A percentile compares a stretch with the other conserved stretches of the same genome.
phyloP scores from a whole-genome alignment of 2,797 vertebrate genomes.

The Myotis planiceps region DNA sequence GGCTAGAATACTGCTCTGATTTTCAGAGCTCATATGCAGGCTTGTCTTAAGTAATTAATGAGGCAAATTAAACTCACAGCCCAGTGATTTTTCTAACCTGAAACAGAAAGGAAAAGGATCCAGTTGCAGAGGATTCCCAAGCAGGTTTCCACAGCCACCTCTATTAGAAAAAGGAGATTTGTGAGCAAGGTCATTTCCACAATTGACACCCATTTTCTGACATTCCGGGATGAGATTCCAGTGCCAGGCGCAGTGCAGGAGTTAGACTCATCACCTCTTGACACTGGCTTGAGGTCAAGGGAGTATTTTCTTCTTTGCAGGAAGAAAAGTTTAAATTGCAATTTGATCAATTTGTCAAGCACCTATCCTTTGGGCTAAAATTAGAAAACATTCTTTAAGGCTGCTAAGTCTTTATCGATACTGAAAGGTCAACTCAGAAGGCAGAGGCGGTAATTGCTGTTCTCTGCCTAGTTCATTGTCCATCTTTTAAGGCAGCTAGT shows the following conservation, averaged over 20 bases:
- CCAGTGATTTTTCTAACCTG: background rate
- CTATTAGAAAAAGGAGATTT: background rate
- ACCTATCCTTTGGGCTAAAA: conserved; percentile 74
- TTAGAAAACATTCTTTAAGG: conserved; percentile 82
- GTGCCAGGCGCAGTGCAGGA: background rate
- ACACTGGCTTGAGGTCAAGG: background rate
- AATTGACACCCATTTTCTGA: background rate
- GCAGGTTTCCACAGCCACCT: background rate
- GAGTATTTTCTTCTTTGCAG: conserved; percentile 49
- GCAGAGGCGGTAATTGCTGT: conserved; percentile 64
- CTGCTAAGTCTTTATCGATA: conserved; percentile 72
- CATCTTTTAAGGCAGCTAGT: conserved; percentile 59
- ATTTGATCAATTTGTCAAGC: conserved; percentile 53
- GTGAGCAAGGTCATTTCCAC: conserved; percentile 11
- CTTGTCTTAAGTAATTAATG: background rate
- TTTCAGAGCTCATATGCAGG: background rate
- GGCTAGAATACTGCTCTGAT: background rate
- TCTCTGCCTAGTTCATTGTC: conserved; percentile 72
- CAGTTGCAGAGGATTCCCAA: background rate
- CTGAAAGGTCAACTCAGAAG: conserved; percentile 58
- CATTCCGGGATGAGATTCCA: background rate
- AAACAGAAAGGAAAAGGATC: background rate
- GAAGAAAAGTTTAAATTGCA: conserved; percentile 51
- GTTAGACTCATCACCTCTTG: background rate
- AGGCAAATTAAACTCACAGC: background rate